Conservation (phyloP, 2,113 vertebrate genomes). For the Myodes glareolus region DNA sequence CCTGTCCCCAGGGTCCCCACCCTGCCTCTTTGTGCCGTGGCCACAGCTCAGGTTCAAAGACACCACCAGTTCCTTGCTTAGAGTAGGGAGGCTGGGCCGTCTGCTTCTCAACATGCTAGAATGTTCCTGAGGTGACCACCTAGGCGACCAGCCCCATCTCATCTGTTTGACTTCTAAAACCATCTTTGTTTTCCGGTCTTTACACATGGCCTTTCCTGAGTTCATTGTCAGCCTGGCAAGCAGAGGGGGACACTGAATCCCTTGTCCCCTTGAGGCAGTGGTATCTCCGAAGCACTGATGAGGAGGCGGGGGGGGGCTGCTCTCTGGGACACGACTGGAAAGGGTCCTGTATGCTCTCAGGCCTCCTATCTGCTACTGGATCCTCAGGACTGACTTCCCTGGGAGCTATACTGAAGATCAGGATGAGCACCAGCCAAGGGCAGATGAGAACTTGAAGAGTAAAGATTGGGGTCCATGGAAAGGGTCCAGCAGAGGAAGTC, state of each 20-base stretch:
- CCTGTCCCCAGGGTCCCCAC: rapidly evolving
- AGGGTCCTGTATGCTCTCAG: background rate
- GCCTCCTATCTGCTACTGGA: background rate
- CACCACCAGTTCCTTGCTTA: background rate
- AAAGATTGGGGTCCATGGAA: background rate
- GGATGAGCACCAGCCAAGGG: background rate
- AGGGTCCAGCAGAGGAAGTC: background rate
- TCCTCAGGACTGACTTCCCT: background rate
- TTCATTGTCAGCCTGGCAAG: background rate
- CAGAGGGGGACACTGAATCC: background rate
- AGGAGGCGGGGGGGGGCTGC: rapidly evolving
- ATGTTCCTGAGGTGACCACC: background rate
- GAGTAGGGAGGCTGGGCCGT: background rate
- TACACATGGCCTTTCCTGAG: background rate
- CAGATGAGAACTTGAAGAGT: background rate
- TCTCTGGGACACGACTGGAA: background rate
- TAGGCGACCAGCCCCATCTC: background rate
- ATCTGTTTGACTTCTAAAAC: background rate
- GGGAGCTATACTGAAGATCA: background rate
- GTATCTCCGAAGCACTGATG: background rate
- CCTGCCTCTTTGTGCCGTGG: background rate
- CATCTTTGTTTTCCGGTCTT: background rate
- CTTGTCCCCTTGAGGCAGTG: background rate
- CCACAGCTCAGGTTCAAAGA: background rate
- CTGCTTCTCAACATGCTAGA: background rate